Evolutionary conservation across 35 echinoderm and acorn worm species (phyloP), one percentile per base, ranked within the genome.

Genomic region (Strongylocentrotus purpuratus): DNA sequence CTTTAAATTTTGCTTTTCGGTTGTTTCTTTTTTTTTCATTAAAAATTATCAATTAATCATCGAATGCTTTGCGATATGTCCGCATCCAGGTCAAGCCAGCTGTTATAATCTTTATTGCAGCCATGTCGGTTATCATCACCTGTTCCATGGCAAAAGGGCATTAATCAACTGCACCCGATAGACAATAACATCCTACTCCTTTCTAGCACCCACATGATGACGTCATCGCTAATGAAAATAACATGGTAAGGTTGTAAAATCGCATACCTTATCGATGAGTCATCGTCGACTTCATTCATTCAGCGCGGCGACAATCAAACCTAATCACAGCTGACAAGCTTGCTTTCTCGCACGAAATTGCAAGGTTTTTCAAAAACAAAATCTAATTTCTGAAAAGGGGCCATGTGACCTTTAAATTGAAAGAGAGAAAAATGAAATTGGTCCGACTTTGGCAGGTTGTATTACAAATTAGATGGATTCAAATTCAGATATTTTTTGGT

Each of bases 381-480:
- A 78, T 78, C 65, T 78, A 78, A 78, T 78, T 78, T 78, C 65
- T 78, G 65, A 28, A 78, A 55, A 78, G 65, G 20, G 65, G 65
- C 28, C 50, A 78, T 22, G 28, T 78, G 65, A 78, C 28, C 22
- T 78, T 78, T 78, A 5, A 7, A 28, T 28, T n/a, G 28, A 78
- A 78, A 78, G 28, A n/a, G 25, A 28, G 7, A n/a, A 22, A 71
- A 25, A 71, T 0, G 7, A 25, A 71, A 65, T 65, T 65, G 60
- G 14, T 65, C 65, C 7, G 65, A 78, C 65, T 78, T 78, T 5
- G 8, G 65, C 65, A 0, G 22, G 28, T 78, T 28, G 65, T 28
- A 78, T 78, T n/a, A 78, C 65, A n/a, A 78, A 78, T 78, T 78
- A 22, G 65, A 28, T 78, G 7, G 20, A 28, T 59, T 59, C 35